Evolutionary conservation across 2,888 invertebrate genomes (phyloP).

Genomic region (Halictus quadricinctus): DNA sequence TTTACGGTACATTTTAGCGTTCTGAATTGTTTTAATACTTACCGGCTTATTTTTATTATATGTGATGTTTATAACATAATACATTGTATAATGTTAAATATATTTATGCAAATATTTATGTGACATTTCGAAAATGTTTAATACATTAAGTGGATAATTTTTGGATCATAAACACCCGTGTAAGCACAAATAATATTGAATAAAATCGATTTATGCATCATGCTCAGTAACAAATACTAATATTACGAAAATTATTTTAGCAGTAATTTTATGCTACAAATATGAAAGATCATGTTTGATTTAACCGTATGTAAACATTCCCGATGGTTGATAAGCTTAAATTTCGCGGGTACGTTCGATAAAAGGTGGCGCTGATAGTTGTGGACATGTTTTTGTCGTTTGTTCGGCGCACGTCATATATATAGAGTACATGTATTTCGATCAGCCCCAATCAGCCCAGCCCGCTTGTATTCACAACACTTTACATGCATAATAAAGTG

Average conservation of each 20-base stretch:
- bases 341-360: not conserved
- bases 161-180: not conserved
- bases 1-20: not conserved
- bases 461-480: not conserved
- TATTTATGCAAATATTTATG: not conserved
- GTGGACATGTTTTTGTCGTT: slow-evolving; percentile 1
- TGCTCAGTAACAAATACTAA: not conserved
- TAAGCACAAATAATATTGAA: slow-evolving; percentile 10
- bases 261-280: not conserved
- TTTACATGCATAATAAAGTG: not conserved
- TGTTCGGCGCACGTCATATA: not conserved
- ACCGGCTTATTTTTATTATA: slow-evolving; percentile 4
- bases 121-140: slow-evolving; percentile 9
- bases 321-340: not conserved
- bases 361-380: slow-evolving; percentile 31
- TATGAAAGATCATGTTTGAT: not conserved
- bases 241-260: not conserved
- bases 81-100: slow-evolving; percentile 3
- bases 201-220: slow-evolving; percentile 14
- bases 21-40: not conserved
- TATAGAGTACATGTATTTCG: no score
- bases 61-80: not conserved
- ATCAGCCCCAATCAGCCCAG: not conserved
- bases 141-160: not conserved
- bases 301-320: not conserved